Percentiles rank a stretch among this genome's conserved stretches.
phyloP scores from a whole-genome alignment of 2,113 vertebrate genomes.

The Actenoides hombroni region DNA sequence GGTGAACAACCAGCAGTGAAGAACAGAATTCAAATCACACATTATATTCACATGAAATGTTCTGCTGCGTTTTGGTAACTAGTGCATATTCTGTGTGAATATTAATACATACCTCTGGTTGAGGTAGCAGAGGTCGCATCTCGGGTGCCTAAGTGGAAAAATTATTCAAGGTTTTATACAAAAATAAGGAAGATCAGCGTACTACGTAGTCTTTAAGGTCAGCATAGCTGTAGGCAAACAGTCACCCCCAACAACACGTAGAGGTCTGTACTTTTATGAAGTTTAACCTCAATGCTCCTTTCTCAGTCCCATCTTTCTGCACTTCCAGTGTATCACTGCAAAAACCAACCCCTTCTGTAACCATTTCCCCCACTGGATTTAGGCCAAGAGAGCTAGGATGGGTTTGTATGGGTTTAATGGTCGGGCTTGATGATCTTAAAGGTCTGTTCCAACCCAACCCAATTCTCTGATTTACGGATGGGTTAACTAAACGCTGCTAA shows the following conservation, averaged over 20 bases:
- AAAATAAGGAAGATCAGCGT: background rate
- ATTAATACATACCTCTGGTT: background rate
- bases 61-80: background rate
- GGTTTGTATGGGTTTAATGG: background rate
- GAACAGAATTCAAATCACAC: background rate
- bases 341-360: background rate
- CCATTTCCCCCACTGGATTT: too few species aligned
- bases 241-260: accelerated
- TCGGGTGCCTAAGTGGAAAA: background rate
- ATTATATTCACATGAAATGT: background rate
- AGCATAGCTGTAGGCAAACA: background rate
- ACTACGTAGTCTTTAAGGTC: background rate
- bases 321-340: background rate
- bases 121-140: background rate
- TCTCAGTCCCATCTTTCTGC: background rate
- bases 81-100: background rate
- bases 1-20: slow-evolving; percentile 21
- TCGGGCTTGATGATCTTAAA: too few species aligned
- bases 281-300: background rate
- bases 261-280: accelerated
- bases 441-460: too few species aligned
- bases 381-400: accelerated
- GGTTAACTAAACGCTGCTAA: accelerated
- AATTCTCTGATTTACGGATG: too few species aligned
- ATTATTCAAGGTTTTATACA: background rate